A percentile compares a stretch with the other conserved stretches of the same genome.
Evolutionary conservation across 2,888 invertebrate species (phyloP).

Genomic region (Euspilapteryx auroguttella): DNA sequence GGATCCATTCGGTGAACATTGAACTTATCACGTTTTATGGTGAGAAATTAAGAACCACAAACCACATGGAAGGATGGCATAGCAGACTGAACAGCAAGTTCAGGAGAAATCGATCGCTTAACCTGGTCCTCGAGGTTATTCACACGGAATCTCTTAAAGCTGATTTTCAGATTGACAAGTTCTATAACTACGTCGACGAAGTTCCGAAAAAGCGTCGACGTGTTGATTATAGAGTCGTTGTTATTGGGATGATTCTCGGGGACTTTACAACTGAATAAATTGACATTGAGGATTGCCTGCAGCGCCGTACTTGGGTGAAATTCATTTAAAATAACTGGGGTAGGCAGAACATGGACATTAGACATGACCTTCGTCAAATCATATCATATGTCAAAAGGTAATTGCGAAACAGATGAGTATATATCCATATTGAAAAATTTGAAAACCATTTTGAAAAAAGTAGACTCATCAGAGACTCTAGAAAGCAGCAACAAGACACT

Average conservation of each 20-base stretch:
- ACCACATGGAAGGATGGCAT: constrained; percentile 1
- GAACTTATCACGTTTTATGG: background rate
- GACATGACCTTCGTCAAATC: too few species aligned
- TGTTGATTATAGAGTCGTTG: background rate
- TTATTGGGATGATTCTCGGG: background rate
- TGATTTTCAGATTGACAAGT: too few species aligned
- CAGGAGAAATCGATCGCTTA: background rate
- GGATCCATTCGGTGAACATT: background rate
- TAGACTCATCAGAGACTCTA: too few species aligned
- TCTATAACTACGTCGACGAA: background rate
- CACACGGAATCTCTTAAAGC: too few species aligned
- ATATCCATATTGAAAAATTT: too few species aligned
- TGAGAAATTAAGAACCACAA: constrained; percentile 1
- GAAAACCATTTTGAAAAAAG: too few species aligned
- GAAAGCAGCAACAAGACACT: too few species aligned
- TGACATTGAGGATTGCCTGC: background rate
- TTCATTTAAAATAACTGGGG: background rate
- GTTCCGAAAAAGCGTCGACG: background rate
- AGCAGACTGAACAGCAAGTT: background rate
- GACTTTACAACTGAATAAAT: background rate
- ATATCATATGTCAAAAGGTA: too few species aligned
- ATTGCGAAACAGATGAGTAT: too few species aligned
- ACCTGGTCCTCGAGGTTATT: background rate
- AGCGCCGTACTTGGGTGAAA: background rate
- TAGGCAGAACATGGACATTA: too few species aligned